These are phyloP conservation scores for Epinephelus fuscoguttatus DNA, from an alignment of 2,113 vertebrate species.

Conservation along the genomic window DNA sequence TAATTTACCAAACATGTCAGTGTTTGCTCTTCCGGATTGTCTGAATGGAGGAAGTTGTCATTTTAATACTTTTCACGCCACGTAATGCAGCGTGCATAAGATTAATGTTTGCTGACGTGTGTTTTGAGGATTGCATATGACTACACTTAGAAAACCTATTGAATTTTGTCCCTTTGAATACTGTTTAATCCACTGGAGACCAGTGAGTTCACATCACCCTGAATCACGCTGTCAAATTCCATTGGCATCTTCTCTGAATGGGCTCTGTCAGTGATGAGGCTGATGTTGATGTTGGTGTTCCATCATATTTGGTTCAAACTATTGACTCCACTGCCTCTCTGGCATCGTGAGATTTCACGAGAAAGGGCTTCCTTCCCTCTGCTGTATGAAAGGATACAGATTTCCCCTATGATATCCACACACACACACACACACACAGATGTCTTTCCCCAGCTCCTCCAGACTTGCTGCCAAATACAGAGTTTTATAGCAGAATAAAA, in stretches of 20 bases:
- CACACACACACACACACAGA: neutral
- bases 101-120: slow-evolving; percentile 20
- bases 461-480: neutral
- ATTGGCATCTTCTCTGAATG: neutral
- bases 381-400: slow-evolving; percentile 7
- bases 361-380: neutral
- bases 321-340: slow-evolving; percentile 21
- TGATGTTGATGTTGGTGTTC: slow-evolving; percentile 26
- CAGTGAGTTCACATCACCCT: slow-evolving; percentile 20
- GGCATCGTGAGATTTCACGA: neutral
- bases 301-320: slow-evolving; percentile 11
- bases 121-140: neutral
- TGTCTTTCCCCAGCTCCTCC: neutral
- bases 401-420: neutral
- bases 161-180: neutral
- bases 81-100: neutral
- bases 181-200: neutral
- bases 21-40: slow-evolving; percentile 9
- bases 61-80: slow-evolving; percentile 4
- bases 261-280: slow-evolving; percentile 18
- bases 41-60: slow-evolving; percentile 27
- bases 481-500: neutral
- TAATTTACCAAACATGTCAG: slow-evolving; percentile 41
- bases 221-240: slow-evolving; percentile 24
- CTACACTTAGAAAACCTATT: neutral